Conservation (phyloP, 2,113 vertebrate genomes). For the Cathartes aura region DNA sequence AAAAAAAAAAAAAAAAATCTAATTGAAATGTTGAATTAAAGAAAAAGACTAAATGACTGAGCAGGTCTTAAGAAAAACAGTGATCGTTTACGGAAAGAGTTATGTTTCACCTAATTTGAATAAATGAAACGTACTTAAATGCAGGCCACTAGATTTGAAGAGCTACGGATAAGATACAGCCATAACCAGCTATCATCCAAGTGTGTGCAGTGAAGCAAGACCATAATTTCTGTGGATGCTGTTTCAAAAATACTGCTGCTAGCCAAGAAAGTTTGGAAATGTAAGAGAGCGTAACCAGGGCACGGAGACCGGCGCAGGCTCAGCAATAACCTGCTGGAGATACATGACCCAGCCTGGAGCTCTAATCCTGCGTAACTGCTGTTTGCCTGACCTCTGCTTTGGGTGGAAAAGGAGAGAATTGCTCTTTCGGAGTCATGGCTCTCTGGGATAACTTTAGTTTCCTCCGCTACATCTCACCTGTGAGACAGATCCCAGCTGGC, state of each 20-base stretch:
- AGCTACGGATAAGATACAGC: neutral
- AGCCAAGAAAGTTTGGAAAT: neutral
- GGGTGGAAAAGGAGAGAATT: neutral
- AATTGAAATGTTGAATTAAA: neutral
- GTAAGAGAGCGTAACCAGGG: neutral
- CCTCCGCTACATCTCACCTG: neutral
- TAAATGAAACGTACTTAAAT: neutral
- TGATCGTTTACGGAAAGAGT: neutral
- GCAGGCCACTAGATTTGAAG: neutral
- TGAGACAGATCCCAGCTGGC: neutral
- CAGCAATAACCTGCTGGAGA: neutral
- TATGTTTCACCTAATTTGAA: neutral
- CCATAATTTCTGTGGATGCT: neutral
- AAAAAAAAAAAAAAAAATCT: too few relatives aligned
- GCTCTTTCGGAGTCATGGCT: rapidly evolving
- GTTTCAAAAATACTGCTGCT: neutral
- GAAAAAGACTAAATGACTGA: neutral
- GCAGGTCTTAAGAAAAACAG: neutral
- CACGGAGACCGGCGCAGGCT: neutral
- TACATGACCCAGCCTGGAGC: neutral
- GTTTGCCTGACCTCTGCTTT: neutral
- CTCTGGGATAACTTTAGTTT: neutral
- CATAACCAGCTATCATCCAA: neutral
- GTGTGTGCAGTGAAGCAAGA: neutral
- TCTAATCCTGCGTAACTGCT: neutral